These are phyloP conservation scores for Leucoraja erinaceus DNA, from an alignment of 2,113 vertebrate species.

Conservation along the genomic window DNA sequence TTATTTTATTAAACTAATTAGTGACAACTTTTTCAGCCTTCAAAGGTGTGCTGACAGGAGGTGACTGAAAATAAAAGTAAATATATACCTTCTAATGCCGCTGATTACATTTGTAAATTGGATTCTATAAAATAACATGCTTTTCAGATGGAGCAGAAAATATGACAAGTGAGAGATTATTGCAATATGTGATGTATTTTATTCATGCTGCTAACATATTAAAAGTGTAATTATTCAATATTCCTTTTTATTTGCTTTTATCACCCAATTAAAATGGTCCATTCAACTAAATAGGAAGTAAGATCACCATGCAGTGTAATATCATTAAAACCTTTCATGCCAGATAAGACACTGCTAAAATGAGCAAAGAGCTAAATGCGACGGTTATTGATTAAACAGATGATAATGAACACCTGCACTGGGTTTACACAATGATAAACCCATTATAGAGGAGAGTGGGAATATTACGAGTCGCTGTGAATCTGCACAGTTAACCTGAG, in stretches of 20 bases:
- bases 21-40: constrained; percentile 16
- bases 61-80: constrained; percentile 10
- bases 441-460: background rate
- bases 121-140: constrained; percentile 17
- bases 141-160: background rate
- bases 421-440: background rate
- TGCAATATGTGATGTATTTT: constrained; percentile 7
- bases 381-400: constrained; percentile 31
- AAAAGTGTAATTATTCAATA: constrained; percentile 30
- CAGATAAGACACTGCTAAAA: background rate
- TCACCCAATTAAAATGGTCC: constrained; percentile 25
- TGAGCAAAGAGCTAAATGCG: background rate
- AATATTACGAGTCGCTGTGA: background rate
- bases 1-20: constrained; percentile 36
- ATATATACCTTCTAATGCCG: constrained; percentile 12
- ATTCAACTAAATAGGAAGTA: constrained; percentile 10
- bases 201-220: constrained; percentile 6
- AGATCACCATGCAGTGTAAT: background rate
- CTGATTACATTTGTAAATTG: background rate
- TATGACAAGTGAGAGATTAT: constrained; percentile 7
- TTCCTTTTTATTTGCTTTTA: constrained; percentile 32
- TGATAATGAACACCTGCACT: constrained; percentile 31
- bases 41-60: constrained; percentile 20
- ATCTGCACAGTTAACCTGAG: too few species aligned
- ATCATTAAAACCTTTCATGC: background rate